phyloP scores from a whole-genome alignment of 2,113 vertebrate genomes.

The Podiceps cristatus region DNA sequence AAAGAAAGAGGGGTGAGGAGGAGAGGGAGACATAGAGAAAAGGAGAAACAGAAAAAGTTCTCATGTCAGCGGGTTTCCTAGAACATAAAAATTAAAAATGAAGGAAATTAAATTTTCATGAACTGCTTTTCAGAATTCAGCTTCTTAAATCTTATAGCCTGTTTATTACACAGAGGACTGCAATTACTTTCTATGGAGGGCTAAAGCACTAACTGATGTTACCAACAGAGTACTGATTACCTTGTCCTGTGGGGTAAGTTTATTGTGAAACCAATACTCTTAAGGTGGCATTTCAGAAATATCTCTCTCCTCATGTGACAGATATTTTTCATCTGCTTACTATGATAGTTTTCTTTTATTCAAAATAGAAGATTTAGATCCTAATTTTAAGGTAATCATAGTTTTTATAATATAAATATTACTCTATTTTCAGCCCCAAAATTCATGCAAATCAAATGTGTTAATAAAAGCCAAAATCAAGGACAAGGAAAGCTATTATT shows the following conservation, averaged over 20 bases:
- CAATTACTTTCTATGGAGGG: neutral
- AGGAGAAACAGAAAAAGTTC: neutral
- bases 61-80: neutral
- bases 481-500: neutral
- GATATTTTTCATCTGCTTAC: neutral
- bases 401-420: neutral
- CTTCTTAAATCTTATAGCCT: conserved; percentile 51
- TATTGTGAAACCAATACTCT: neutral
- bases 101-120: conserved; percentile 72
- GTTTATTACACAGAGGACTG: conserved; percentile 44
- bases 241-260: neutral
- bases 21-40: neutral
- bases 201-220: conserved; percentile 43
- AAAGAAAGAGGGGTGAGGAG: rapidly evolving
- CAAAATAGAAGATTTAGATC: neutral
- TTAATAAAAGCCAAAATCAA: neutral
- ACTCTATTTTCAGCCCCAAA: neutral
- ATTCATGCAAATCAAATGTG: neutral
- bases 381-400: neutral
- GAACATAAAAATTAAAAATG: conserved; percentile 65
- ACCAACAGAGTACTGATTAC: conserved; percentile 21
- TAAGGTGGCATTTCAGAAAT: conserved; percentile 15
- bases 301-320: neutral
- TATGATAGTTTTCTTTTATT: neutral
- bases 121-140: conserved; percentile 53